phyloP scores from a whole-genome alignment of 2,113 vertebrate species.

The Myxocyprinus asiaticus region DNA sequence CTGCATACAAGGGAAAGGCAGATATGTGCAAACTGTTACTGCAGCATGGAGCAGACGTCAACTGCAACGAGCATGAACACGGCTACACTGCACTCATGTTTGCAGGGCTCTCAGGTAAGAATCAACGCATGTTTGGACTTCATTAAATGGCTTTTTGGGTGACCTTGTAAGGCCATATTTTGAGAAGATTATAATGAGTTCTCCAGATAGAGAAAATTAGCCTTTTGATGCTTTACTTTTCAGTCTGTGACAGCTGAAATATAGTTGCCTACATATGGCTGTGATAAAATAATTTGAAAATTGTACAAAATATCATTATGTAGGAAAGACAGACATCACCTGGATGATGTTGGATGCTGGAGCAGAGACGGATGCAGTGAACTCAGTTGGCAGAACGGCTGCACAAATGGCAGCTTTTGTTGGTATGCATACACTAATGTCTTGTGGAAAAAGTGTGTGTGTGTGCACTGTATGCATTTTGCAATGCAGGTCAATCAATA shows the following conservation, averaged over 20 bases:
- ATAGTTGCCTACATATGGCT: no score
- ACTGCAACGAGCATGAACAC: constrained; percentile 94
- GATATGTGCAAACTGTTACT: constrained; percentile 92
- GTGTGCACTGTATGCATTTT: no score
- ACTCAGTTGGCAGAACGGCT: constrained; percentile 95
- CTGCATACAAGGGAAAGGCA: constrained; percentile 92
- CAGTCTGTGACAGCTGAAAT: no score
- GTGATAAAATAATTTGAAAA: background rate
- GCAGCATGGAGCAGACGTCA: constrained; percentile 92
- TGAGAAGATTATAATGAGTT: no score
- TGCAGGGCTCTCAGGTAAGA: constrained; percentile 90
- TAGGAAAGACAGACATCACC: constrained; percentile 94
- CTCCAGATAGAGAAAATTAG: no score
- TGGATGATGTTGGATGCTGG: constrained; percentile 96
- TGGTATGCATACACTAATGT: constrained; percentile 69
- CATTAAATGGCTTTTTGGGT: no score
- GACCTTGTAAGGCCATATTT: no score
- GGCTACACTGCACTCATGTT: constrained; percentile 98
- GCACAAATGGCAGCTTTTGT: constrained; percentile 99
- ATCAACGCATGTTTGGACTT: background rate
- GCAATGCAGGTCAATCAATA: no score
- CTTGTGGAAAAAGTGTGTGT: no score
- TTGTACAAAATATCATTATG: constrained; percentile 12
- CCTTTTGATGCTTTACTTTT: no score
- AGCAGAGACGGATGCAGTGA: constrained; percentile 91